Evolutionary conservation across 2,113 vertebrate genomes (phyloP).

Genomic region (Heterotilapia buettikoferi): DNA sequence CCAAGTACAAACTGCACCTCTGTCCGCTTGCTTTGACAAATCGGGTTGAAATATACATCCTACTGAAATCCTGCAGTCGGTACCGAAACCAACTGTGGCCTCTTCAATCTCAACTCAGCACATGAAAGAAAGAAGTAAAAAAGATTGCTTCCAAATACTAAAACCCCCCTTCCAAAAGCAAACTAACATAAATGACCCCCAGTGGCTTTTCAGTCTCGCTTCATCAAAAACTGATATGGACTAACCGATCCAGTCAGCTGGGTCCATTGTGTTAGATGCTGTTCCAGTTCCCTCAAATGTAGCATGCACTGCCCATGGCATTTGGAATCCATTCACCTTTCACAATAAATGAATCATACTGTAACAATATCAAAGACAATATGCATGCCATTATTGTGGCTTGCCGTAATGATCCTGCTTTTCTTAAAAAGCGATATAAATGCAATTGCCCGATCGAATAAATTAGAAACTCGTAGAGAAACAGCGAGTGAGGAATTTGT

Average conservation of each 20-base stretch:
- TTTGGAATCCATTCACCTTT: slow-evolving; percentile 22
- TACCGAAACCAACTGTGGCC: neutral
- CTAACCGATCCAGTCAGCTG: slow-evolving; percentile 33
- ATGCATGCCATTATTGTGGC: neutral
- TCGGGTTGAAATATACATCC: neutral
- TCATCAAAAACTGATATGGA: slow-evolving; percentile 32
- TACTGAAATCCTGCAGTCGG: neutral
- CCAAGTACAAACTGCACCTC: neutral
- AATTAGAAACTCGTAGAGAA: neutral
- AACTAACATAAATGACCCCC: slow-evolving; percentile 18
- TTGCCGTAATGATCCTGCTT: neutral
- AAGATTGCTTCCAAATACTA: neutral
- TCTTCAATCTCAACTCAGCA: neutral
- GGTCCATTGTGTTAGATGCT: slow-evolving; percentile 20
- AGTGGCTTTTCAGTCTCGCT: slow-evolving; percentile 17
- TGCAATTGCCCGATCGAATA: neutral
- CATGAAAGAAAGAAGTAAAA: neutral
- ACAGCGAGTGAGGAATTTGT: neutral
- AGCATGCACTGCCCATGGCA: slow-evolving; percentile 27
- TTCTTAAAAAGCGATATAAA: neutral
- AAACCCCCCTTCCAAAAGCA: neutral
- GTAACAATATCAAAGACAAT: neutral
- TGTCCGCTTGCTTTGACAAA: neutral
- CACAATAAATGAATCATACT: slow-evolving; percentile 19
- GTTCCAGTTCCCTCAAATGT: slow-evolving; percentile 24